Percentiles rank a stretch among this genome's conserved stretches.
Conservation (phyloP, 37 sponge, comb jelly and placozoan genomes). For the Aphrocallistes beatrix region DNA sequence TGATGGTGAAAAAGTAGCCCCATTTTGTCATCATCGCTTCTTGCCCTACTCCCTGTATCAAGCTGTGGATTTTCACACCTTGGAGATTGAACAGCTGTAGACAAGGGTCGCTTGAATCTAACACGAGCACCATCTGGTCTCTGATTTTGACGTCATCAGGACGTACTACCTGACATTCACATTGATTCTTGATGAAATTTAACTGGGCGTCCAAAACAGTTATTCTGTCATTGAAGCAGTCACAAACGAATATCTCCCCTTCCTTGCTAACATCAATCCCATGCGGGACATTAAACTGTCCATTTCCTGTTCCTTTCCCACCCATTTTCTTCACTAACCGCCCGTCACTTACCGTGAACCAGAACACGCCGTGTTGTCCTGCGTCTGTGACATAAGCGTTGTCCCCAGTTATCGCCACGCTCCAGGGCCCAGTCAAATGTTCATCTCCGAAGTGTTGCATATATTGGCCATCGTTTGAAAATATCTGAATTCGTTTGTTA, state of each 20-base stretch:
- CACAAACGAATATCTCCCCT: neutral
- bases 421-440: constrained; percentile 6
- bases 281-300: constrained; percentile 10
- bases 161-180: neutral
- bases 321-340: neutral
- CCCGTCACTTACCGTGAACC: neutral
- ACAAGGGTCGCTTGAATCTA: neutral
- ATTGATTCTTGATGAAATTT: neutral
- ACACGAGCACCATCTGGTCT: neutral
- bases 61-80: neutral
- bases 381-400: constrained; percentile 4
- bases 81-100: neutral
- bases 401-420: neutral
- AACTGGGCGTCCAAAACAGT: neutral
- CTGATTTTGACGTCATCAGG: neutral
- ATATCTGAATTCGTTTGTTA: constrained; percentile 6
- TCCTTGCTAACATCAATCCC: neutral
- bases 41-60: neutral
- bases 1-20: neutral
- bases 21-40: neutral
- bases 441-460: neutral
- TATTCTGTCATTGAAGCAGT: constrained; percentile 8
- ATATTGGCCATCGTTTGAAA: neutral
- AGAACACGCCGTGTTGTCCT: constrained; percentile 10
- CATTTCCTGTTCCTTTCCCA: neutral